Conservation (phyloP, 2,888 invertebrate genomes). For the Sarcophaga variegata region DNA sequence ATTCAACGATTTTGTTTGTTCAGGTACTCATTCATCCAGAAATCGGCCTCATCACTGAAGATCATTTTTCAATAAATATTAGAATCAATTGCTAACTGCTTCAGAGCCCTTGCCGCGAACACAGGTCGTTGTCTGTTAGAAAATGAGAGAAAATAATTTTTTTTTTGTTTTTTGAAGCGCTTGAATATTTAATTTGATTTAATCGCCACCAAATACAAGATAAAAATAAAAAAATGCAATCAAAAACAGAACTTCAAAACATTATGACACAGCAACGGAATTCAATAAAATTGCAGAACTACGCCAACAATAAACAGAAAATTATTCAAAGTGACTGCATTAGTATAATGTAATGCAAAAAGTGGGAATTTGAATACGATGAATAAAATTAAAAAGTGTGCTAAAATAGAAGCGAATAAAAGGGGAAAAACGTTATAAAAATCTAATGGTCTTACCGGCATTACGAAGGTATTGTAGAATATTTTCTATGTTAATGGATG, state of each 20-base stretch:
- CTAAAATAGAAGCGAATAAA: constrained; percentile 23
- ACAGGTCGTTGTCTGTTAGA: too few relatives aligned
- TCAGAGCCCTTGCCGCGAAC: too few relatives aligned
- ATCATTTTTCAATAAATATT: too few relatives aligned
- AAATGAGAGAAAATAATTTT: too few relatives aligned
- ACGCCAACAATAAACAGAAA: background rate
- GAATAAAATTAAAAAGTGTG: constrained; percentile 1
- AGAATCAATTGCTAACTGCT: too few relatives aligned
- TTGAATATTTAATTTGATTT: constrained; percentile 22
- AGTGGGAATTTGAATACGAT: constrained; percentile 21
- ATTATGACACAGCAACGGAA: background rate
- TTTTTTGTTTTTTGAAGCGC: background rate
- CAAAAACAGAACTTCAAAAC: background rate
- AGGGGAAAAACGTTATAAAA: background rate
- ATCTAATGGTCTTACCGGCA: background rate
- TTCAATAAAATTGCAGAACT: background rate
- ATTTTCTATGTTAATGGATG: constrained; percentile 53
- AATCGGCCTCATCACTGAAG: too few relatives aligned
- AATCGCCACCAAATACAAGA: constrained; percentile 45
- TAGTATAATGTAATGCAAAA: background rate
- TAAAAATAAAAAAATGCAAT: background rate
- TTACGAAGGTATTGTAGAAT: background rate
- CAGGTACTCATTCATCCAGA: too few relatives aligned
- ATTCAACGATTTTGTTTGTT: too few relatives aligned
- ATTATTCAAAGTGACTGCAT: background rate